Conservation (phyloP, 2,888 invertebrate species). For the Mycogona germanica region DNA sequence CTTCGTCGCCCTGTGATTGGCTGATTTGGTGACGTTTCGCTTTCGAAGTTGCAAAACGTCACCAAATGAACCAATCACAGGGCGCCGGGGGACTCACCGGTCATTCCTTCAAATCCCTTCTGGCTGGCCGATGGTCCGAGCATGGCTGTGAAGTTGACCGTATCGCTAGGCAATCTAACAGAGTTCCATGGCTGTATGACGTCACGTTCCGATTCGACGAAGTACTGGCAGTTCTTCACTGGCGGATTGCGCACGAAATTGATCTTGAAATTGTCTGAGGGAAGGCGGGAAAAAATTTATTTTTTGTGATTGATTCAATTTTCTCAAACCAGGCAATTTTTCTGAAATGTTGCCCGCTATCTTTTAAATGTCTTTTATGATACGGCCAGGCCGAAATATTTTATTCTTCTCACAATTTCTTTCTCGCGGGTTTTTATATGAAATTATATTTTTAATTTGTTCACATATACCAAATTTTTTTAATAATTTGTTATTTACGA, state of each 20-base stretch:
- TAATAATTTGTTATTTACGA: too few species aligned
- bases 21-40: neutral
- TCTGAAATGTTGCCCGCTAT: too few species aligned
- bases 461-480: too few species aligned
- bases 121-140: slow-evolving; percentile 73
- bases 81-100: slow-evolving; percentile 40
- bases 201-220: slow-evolving; percentile 39
- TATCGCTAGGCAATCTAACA: slow-evolving; percentile 41
- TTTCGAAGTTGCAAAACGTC: neutral
- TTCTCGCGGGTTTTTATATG: too few species aligned
- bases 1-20: neutral
- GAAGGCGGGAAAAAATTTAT: neutral
- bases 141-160: slow-evolving; percentile 64
- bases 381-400: too few species aligned
- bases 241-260: slow-evolving; percentile 52
- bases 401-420: too few species aligned
- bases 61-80: neutral
- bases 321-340: too few species aligned
- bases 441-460: too few species aligned
- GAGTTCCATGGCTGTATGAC: slow-evolving; percentile 40
- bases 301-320: too few species aligned
- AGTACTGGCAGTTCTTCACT: slow-evolving; percentile 58
- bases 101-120: slow-evolving; percentile 60
- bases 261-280: slow-evolving; percentile 45
- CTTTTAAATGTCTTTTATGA: too few species aligned